Base-by-base conservation (phyloP, 2,888 invertebrate species). In the Sisyra nigra region DNA sequence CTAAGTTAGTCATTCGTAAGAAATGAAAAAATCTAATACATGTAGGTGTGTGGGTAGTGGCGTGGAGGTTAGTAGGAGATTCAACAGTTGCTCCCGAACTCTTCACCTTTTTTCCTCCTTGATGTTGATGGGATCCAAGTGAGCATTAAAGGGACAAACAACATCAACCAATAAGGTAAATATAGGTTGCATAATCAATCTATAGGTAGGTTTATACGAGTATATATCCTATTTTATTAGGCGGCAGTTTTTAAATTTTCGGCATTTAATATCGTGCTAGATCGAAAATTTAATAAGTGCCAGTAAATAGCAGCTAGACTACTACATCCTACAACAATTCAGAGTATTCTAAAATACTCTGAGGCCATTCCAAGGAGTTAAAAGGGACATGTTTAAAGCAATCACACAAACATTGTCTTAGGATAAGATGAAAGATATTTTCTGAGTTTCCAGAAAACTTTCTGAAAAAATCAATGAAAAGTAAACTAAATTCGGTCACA, bases 61-160 rank as follows among this genome's bases (percentile, higher is more conserved):
- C 43, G 14, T 39, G 39, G 33, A 18, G 45, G 42, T 45, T 46
- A 46, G 42, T 46, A 48, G 46, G 46, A 48, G 47, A 45, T 53
- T 57, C 56, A 55, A 56, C 54, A 59, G 57, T 61, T 62, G 62
- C 66, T 66, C 66, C 67, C 63, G 61, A 65, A 63, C 64, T 65
- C 67, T 69, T 71, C 71, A 72, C 71, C 71, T 72, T 71, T 71
- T 69, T 70, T 71, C 70, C 71, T 71, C 70, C 71, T 71, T 68
- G 53, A 49, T 48, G 51, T 58, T 55, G 57, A 42, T 57, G 29
- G 24, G 11, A 57, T 60, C 63, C 60, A 46, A 32, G 39, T 31
- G 44, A 45, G 45, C 59, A 56, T 58, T 31, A 40, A 56, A 57
- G 62, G 60, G 61, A 61, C 61, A 60, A 59, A 58, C 59, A 62